Conservation (phyloP, 2,113 vertebrate genomes). For the Corydoras maculifer region DNA sequence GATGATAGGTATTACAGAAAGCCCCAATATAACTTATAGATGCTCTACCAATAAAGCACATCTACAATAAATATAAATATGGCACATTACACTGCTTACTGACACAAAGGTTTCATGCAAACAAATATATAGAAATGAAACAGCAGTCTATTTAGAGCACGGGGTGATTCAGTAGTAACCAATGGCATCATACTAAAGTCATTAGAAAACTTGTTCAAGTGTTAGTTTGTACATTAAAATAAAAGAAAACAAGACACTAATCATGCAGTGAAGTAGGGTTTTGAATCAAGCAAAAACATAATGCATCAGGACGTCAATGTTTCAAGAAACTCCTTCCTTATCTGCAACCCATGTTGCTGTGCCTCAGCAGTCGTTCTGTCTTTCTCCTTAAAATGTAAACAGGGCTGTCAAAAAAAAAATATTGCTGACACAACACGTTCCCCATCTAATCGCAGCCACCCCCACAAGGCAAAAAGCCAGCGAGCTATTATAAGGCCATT, state of each 20-base stretch:
- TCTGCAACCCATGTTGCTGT: constrained; percentile 42
- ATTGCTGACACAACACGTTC: constrained; percentile 37
- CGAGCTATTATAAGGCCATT: constrained; percentile 35
- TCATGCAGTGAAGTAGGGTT: constrained; percentile 82
- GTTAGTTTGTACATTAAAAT: constrained; percentile 62
- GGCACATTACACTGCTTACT: constrained; percentile 69
- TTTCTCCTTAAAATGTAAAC: constrained; percentile 42
- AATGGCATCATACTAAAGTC: constrained; percentile 77
- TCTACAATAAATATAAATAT: constrained; percentile 58
- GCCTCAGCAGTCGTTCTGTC: constrained; percentile 28
- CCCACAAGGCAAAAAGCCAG: constrained; percentile 37
- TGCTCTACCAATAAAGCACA: constrained; percentile 54
- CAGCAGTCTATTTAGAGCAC: constrained; percentile 49
- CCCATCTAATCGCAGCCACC: constrained; percentile 37
- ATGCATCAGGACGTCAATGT: constrained; percentile 68
- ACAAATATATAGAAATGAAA: constrained; percentile 64
- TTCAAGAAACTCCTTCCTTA: constrained; percentile 50
- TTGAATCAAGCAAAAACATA: constrained; percentile 69
- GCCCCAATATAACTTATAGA: constrained; percentile 34
- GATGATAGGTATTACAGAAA: constrained; percentile 21
- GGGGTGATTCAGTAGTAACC: constrained; percentile 78
- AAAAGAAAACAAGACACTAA: constrained; percentile 62
- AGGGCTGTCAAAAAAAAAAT: constrained; percentile 43
- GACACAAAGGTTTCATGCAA: constrained; percentile 66
- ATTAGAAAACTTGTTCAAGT: constrained; percentile 86